Evolutionary conservation across 1,140 invertebrate genomes (phyloP), one percentile per base, ranked within the genome.

Genomic region (Cheumatopsyche charites): DNA sequence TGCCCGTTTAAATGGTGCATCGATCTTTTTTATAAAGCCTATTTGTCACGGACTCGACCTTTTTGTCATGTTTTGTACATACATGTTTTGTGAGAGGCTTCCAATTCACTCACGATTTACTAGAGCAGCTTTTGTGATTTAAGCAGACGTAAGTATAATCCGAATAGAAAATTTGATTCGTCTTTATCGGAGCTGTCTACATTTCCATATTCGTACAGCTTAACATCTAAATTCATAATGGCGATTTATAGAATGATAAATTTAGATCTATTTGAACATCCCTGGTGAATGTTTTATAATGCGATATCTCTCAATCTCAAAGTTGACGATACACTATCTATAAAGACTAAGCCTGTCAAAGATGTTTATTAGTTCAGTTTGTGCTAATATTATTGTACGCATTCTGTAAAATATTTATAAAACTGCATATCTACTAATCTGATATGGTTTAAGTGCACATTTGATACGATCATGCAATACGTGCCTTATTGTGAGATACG

Each of bases 1-100:
- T 23, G 63, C n/a, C 21, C 43, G 23, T 49, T 47, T 4, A 67
- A 67, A 49, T 67, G 63, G 63, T 21, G n/a, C 63, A 67, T 67
- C 45, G 25, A 47, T 67, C 63, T 47, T 49, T 23, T 23, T 29
- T 29, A 67, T 49, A 29, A 17, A 15, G n/a, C 21, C 63, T 47
- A 49, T 67, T 67, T 67, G 63, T 67, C 63, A 67, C 63, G 42
- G 42, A 29, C 42, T 49, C 63, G 63, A 49, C 43, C 63, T 67
- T 67, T 67, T 67, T 67, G 63, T 67, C 45, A 21, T 47, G 25
- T 3, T 11, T 42, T 25, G 19, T 25, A 25, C 17, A 25, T 23
- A 25, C 7, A 36, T 36, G 9, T 9, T 36, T 9, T 36, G 29
- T 36, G 9, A 36, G 29, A 36, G 29, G 29, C 29, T 36, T 36